A percentile compares a stretch with the other conserved stretches of the same genome.
These are phyloP conservation scores for Pristionchus fissidentatus DNA, from an alignment of 2,888 invertebrate genomes.

Conservation along the genomic window DNA sequence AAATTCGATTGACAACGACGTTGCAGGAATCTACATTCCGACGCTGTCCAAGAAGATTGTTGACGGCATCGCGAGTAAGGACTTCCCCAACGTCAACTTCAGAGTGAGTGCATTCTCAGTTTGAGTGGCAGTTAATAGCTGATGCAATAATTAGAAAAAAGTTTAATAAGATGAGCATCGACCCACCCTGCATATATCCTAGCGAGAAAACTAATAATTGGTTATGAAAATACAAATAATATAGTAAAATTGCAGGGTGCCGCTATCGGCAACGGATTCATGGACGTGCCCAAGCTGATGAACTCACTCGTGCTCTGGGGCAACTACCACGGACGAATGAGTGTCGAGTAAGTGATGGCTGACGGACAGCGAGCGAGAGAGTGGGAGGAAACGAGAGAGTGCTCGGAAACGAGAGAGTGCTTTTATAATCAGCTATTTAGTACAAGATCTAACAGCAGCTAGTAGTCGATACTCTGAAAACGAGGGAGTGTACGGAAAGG, in stretches of 20 bases:
- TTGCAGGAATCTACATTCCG: slow-evolving; percentile 77
- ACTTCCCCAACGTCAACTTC: slow-evolving; percentile 66
- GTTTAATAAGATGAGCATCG: not conserved
- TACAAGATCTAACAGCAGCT: too few species aligned
- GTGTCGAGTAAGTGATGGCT: slow-evolving; percentile 46
- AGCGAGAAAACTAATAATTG: not conserved
- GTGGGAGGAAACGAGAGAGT: too few species aligned
- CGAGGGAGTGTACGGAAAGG: too few species aligned
- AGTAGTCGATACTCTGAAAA: too few species aligned
- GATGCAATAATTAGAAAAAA: not conserved
- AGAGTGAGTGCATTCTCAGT: slow-evolving; percentile 52
- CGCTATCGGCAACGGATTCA: slow-evolving; percentile 74
- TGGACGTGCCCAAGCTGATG: slow-evolving; percentile 66
- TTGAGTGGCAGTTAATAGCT: not conserved
- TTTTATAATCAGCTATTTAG: too few species aligned
- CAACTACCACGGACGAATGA: slow-evolving; percentile 70
- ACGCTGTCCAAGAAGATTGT: slow-evolving; percentile 75
- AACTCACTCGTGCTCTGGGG: slow-evolving; percentile 70
- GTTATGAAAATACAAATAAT: not conserved
- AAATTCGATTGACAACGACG: not conserved
- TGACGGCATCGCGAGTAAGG: slow-evolving; percentile 61
- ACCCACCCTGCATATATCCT: not conserved
- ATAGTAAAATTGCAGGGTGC: slow-evolving; percentile 66
- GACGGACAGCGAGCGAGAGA: too few species aligned
- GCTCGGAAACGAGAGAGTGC: too few species aligned